Conservation (phyloP, 2,888 invertebrate genomes). For the Phengaris alcon region DNA sequence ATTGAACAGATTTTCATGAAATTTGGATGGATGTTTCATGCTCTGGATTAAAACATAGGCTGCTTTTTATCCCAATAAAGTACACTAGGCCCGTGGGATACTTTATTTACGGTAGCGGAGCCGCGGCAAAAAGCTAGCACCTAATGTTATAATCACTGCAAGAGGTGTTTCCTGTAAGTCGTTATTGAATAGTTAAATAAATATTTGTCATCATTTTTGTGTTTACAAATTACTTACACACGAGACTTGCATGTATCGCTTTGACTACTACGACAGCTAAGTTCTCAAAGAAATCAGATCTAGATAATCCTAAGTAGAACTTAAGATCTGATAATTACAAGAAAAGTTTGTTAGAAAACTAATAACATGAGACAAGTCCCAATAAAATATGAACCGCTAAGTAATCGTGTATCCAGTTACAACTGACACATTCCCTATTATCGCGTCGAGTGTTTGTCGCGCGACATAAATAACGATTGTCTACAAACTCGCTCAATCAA, state of each 20-base stretch:
- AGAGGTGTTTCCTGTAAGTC: too few species aligned
- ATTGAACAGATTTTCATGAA: too few species aligned
- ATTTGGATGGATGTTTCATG: too few species aligned
- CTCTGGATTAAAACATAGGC: too few species aligned
- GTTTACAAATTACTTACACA: too few species aligned
- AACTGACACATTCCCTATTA: not conserved
- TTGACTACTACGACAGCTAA: not conserved
- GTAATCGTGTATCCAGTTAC: constrained; percentile 3
- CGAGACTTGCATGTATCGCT: not conserved
- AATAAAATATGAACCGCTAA: constrained; percentile 7
- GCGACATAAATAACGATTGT: constrained; percentile 21
- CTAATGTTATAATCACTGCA: too few species aligned
- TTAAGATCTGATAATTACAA: not conserved
- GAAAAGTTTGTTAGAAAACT: not conserved
- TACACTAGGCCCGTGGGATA: too few species aligned
- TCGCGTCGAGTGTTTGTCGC: constrained; percentile 4
- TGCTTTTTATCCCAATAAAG: too few species aligned
- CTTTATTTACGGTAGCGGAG: too few species aligned
- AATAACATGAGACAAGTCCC: not conserved
- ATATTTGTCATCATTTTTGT: too few species aligned
- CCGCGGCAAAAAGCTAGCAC: too few species aligned
- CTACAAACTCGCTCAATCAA: constrained; percentile 4
- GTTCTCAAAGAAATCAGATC: not conserved
- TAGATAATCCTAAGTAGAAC: not conserved
- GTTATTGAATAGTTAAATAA: too few species aligned